Evolutionary conservation across 2,113 vertebrate genomes (phyloP), one percentile per base, ranked within the genome.

Genomic region (Chiloscyllium plagiosum): DNA sequence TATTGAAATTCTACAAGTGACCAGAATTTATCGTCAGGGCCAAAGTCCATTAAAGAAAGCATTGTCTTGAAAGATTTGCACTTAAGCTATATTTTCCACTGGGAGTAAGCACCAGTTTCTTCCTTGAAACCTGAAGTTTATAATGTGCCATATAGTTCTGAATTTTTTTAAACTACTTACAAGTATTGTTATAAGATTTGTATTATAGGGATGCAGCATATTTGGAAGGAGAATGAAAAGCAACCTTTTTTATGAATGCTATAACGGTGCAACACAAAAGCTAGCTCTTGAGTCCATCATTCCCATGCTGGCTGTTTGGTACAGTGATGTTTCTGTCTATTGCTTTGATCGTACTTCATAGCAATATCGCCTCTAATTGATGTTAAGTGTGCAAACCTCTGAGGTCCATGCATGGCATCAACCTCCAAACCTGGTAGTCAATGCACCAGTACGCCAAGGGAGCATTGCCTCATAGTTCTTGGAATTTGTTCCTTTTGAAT

Each of bases 21-120:
- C 15, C 29, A 92, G 89, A 33, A 65, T 93, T 93, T 66, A 93
- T 93, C 65, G 1, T 66, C 37, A 93, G 66, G 33, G 89, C n/a
- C 61, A 93, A 92, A n/a, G 37, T 65, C 89, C n/a, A 93, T 66
- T 93, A 93, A 37, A 92, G 26, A 29, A 33, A 66, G 89, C 61
- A 66, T 66, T 93, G 61, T 93, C 66, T 42, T 37, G 37, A 22
- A 8, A 93, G 10, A 37, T 68, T 93, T 92, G 20, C 24, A 37
- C 17, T 68, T 22, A n/a, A 19, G 20, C 26, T 66, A 37, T 37
- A 37, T 37, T 93, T 93, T 68, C 56, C 61, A 90, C 26, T 19
- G 56, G 13, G 50, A 83, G 37, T 37, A 93, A 93, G 10, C 7
- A 3, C 33, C 37, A 17, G 20, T 66, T 33, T 42, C 52, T 17